Evolutionary conservation across 2,888 invertebrate genomes (phyloP), one percentile per base, ranked within the genome.

Genomic region (Pherbina coryleti): DNA sequence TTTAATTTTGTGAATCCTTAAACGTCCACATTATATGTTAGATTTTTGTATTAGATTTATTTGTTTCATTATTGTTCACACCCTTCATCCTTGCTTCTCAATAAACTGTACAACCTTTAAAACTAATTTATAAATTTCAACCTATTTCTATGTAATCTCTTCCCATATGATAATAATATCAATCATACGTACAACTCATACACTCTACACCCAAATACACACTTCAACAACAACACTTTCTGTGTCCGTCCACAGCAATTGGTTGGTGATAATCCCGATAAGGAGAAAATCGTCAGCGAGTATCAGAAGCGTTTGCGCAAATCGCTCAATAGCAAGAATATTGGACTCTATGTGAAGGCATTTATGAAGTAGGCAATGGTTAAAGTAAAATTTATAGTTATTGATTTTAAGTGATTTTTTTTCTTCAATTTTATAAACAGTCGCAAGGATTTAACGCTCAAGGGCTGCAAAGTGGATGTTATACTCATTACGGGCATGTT

Each of bases 401-500:
- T 51, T n/a, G 55, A 8, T 22, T 19, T 55, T 1, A 55, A 25
- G 22, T 22, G 22, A 57, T 22, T 62, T 7, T 25, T 5, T 62
- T 19, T 17, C 2, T 25, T 53, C 5, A 31, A n/a, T 31, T 14
- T 49, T 7, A 31, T 70, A 0, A n/a, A 5, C 88, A 95, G 95
- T 84, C 94, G 95, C 81, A 94, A 94, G 85, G 94, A 94, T 88
- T 90, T 94, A 82, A 90, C 93, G 9, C 91, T 94, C 83, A 92
- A 93, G 82, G 93, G 93, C 77, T 93, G 95, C 88, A 94, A 93
- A 90, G 93, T 94, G 1, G 96, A 96, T 88, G 93, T 94, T 77
- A 92, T 97, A 83, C 92, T 97, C 82, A 93, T 97, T 83, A 95
- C 96, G 17, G 97, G 96, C 75, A 92, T 93, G 88, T 92, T 93